A percentile compares a stretch with the other conserved stretches of the same genome.
These are phyloP conservation scores for Luidia sarsii DNA, from an alignment of 53 echinoderm and acorn worm genomes.

Conservation along the genomic window DNA sequence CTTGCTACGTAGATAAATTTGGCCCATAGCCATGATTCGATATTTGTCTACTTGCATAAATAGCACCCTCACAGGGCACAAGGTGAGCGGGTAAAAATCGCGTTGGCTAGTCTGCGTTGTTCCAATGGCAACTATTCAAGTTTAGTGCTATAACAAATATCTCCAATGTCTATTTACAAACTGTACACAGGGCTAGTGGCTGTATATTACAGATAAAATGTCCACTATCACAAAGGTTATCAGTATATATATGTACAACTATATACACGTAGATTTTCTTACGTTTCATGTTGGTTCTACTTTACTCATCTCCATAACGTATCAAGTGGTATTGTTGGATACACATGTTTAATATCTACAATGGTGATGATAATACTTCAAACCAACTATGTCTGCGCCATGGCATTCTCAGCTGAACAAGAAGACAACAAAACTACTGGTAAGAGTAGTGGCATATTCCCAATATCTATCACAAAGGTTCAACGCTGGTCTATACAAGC, in stretches of 20 bases:
- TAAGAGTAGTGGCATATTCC: not conserved
- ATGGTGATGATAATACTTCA: not conserved
- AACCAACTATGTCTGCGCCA: not conserved
- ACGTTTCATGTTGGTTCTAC: conserved; percentile 1
- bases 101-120: no score
- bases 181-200: not conserved
- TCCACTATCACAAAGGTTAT: conserved; percentile 14
- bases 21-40: not conserved
- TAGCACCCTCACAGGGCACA: conserved; percentile 13
- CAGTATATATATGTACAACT: conserved; percentile 36
- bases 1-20: no score
- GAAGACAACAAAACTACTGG: not conserved
- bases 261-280: conserved; percentile 6
- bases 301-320: no score
- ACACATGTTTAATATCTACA: no score
- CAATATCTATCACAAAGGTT: no score
- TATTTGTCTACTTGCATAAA: not conserved
- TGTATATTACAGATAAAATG: conserved; percentile 51
- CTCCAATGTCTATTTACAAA: conserved; percentile 13
- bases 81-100: not conserved
- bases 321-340: no score
- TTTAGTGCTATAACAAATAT: not conserved
- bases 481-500: no score
- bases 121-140: not conserved
- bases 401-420: not conserved